A percentile compares a stretch with the other conserved stretches of the same genome.
phyloP scores from a whole-genome alignment of 2,113 vertebrate genomes.

The Elanus axillaris region DNA sequence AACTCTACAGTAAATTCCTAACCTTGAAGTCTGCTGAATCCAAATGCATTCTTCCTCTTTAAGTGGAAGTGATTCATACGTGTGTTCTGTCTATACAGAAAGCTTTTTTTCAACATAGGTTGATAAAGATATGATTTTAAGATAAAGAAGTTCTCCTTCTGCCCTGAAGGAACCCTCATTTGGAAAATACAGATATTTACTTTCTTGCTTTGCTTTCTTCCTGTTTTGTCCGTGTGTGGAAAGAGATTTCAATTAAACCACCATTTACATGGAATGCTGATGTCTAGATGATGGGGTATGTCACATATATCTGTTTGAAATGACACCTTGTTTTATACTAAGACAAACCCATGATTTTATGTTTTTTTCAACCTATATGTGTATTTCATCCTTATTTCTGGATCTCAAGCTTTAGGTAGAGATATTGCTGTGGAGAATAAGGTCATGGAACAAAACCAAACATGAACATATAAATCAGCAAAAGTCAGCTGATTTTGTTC shows the following conservation, averaged over 20 bases:
- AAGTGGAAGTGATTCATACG: not conserved
- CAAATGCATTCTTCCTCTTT: not conserved
- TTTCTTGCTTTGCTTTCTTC: not conserved
- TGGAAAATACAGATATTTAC: not conserved
- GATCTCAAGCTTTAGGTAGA: not conserved
- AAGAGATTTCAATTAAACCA: not conserved
- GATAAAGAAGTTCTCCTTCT: not conserved
- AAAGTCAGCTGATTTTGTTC: not conserved
- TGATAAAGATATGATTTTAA: not conserved
- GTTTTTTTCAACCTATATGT: not conserved
- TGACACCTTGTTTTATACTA: not conserved
- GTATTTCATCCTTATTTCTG: not conserved
- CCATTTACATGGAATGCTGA: not conserved
- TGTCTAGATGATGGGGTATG: not conserved
- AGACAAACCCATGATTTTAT: not conserved
- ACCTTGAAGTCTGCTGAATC: not conserved
- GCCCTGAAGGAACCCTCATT: not conserved
- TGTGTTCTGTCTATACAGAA: not conserved
- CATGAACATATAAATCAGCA: not conserved
- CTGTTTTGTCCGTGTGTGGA: not conserved
- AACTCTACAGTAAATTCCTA: not conserved
- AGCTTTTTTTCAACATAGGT: not conserved
- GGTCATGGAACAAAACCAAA: not conserved
- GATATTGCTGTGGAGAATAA: not conserved
- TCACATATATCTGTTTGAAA: not conserved